Base-by-base conservation (phyloP, 2,888 invertebrate species). In the Hydraecia micacea region DNA sequence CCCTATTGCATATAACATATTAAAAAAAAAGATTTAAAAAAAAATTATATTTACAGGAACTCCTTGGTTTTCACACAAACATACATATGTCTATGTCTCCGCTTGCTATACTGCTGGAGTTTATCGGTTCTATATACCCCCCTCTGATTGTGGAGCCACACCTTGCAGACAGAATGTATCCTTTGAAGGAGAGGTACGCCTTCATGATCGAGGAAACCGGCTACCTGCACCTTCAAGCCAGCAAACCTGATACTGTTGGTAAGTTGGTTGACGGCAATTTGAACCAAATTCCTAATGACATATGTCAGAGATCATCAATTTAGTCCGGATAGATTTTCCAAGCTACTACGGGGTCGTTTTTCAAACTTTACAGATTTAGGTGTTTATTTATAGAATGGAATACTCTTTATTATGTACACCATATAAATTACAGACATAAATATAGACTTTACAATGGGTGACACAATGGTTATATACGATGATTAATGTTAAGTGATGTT, bases 181-280 rank as follows among this genome's bases (percentile, higher is more conserved):
- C 96, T 0, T 75, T 95, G 3, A 79, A 79, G 2, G 78, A 88
- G 13, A 80, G 77, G 8, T 92, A 88, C 55, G 80, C 85, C 0
- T 73, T 32, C 25, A 7, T 94, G 0, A 0, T 95, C 0, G 91
- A 94, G 39, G 95, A 95, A 66, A 73, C 83, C 0, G 95, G 95
- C 0, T 97, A 92, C 82, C 87, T 98, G 87, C 98, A 99, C 91
- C 88, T 99, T 13, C 99, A 99, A 92, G 97, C 98, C 0, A 98
- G 98, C 0, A 99, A 99, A 92, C 99, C 99, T 25, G 99, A 99
- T 90, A 99, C 99, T 0, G 72, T 94, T 28, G 94, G 94, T 94
- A 86, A 88, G 90, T 75, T 21, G 5, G 15, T 39, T n/a, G 11
- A 18, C 2, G 9, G n/a, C 15, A 49, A 42, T n/a, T 49, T n/a